A percentile compares a stretch with the other conserved stretches of the same genome.
phyloP scores from a whole-genome alignment of 2,113 vertebrate species.

The Pseudonaja textilis region DNA sequence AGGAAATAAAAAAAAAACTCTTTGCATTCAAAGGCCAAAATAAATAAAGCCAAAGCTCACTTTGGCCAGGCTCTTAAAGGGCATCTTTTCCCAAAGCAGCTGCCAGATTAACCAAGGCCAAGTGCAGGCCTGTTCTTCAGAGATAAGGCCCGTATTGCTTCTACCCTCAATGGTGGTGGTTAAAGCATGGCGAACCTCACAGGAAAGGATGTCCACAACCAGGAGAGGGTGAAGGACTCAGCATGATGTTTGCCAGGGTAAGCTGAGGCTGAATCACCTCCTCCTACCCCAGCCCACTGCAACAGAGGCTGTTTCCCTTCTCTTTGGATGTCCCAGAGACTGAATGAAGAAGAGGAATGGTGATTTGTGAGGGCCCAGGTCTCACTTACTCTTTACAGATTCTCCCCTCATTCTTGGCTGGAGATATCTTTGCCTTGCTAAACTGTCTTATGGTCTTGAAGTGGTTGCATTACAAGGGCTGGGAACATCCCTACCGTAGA shows the following conservation, averaged over 20 bases:
- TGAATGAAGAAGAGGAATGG: not conserved
- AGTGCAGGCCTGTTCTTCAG: not conserved
- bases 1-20: not conserved
- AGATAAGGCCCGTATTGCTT: slow-evolving; percentile 7
- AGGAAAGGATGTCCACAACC: not conserved
- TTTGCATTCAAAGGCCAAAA: not conserved
- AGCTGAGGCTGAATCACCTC: not conserved
- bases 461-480: not conserved
- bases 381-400: not conserved
- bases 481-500: not conserved
- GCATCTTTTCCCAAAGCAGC: not conserved
- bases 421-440: not conserved
- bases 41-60: not conserved
- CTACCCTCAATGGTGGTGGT: not conserved
- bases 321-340: not conserved
- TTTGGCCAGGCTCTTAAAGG: not conserved
- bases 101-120: not conserved
- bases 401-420: not conserved
- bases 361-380: not conserved
- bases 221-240: not conserved
- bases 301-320: not conserved
- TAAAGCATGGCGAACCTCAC: not conserved
- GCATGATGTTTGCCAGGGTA: not conserved
- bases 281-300: too few relatives aligned
- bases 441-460: not conserved